Conservation (phyloP, 2,797 vertebrate genomes). For the Halcyon leucocephala region DNA sequence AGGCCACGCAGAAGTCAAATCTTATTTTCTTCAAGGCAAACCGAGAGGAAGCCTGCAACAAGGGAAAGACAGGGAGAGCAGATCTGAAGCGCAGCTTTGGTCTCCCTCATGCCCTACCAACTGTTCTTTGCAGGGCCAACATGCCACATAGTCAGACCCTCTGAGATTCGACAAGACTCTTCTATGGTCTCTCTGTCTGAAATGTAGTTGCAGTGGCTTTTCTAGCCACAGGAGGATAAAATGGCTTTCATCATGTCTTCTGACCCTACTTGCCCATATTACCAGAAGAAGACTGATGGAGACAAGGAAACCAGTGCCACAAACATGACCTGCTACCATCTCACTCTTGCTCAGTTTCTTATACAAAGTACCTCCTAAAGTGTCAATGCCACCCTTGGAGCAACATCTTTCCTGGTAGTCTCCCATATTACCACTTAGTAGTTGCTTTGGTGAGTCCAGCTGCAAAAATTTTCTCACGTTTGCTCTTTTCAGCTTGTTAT, state of each 20-base stretch:
- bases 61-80: background rate
- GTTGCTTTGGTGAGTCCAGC: background rate
- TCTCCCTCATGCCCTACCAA: background rate
- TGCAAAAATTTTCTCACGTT: background rate
- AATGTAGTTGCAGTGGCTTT: background rate
- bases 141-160: accelerated
- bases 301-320: background rate
- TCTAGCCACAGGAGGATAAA: background rate
- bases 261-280: background rate
- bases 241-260: background rate
- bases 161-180: background rate
- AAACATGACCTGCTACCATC: background rate
- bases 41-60: background rate
- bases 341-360: background rate
- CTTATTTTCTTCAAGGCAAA: background rate
- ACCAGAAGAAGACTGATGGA: background rate
- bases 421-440: background rate
- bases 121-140: background rate
- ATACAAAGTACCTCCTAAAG: background rate
- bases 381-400: background rate
- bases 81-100: background rate
- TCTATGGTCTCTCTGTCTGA: background rate
- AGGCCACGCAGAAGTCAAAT: background rate
- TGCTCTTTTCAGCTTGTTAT: background rate
- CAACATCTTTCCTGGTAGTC: accelerated